phyloP scores from a whole-genome alignment of 2,888 invertebrate genomes.

The Halictus ligatus region DNA sequence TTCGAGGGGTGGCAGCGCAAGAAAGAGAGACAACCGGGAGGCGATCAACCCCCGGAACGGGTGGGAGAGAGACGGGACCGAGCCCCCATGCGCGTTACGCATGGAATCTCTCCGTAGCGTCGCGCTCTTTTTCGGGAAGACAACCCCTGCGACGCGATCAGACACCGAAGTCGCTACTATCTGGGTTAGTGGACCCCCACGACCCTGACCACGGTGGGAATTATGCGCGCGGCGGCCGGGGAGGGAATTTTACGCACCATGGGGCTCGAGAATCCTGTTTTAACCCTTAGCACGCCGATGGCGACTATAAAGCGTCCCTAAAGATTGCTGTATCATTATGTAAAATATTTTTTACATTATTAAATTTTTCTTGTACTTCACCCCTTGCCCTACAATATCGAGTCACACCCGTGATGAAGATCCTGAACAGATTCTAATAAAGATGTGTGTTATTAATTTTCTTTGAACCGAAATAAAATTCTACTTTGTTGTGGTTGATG shows the following conservation, averaged over 20 bases:
- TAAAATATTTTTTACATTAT: too few relatives aligned
- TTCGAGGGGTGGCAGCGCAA: slow-evolving; percentile 61
- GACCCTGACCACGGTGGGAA: slow-evolving; percentile 56
- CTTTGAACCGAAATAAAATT: too few relatives aligned
- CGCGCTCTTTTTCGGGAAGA: slow-evolving; percentile 38
- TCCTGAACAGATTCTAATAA: too few relatives aligned
- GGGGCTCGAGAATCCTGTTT: neutral
- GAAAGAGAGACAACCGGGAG: slow-evolving; percentile 38
- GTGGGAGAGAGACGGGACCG: slow-evolving; percentile 5
- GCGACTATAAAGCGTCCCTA: too few relatives aligned
- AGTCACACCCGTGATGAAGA: too few relatives aligned
- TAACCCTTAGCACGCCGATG: too few relatives aligned
- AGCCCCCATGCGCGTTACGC: slow-evolving; percentile 54
- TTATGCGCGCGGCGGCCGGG: slow-evolving; percentile 10
- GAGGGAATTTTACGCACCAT: too few relatives aligned
- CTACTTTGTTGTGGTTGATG: too few relatives aligned
- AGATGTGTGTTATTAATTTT: too few relatives aligned
- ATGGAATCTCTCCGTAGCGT: slow-evolving; percentile 23
- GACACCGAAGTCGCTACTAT: slow-evolving; percentile 56
- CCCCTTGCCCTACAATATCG: too few relatives aligned
- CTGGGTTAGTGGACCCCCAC: slow-evolving; percentile 70
- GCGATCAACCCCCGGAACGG: slow-evolving; percentile 10
- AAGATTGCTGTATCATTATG: too few relatives aligned
- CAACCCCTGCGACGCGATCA: slow-evolving; percentile 34
- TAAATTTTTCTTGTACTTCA: too few relatives aligned